These are phyloP conservation scores for Aleiodes sp. DNA, from an alignment of 1,140 invertebrate genomes.

Conservation along the genomic window DNA sequence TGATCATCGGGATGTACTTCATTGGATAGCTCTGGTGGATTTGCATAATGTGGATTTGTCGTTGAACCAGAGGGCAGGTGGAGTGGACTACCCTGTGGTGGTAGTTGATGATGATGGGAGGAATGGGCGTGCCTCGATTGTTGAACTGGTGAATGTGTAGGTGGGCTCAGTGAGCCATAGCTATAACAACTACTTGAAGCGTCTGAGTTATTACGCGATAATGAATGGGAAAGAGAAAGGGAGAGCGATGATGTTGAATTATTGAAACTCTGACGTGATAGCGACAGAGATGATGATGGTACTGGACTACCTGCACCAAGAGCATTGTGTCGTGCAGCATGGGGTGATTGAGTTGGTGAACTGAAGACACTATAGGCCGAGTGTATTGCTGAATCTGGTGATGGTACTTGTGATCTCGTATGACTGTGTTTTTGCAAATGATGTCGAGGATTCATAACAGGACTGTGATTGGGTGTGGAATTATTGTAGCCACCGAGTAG, in stretches of 20 bases:
- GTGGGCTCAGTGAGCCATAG: conserved; percentile 77
- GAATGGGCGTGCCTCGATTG: conserved; percentile 58
- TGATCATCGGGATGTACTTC: conserved; percentile 58
- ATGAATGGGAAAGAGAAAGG: conserved; percentile 76
- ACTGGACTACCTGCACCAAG: conserved; percentile 66
- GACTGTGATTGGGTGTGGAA: conserved; percentile 73
- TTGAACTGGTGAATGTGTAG: conserved; percentile 88
- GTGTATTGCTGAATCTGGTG: conserved; percentile 86
- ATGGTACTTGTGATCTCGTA: conserved; percentile 66
- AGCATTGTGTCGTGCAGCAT: conserved; percentile 81
- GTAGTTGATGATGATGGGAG: conserved; percentile 57
- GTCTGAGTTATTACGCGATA: conserved; percentile 89
- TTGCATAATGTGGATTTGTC: conserved; percentile 46
- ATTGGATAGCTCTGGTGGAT: conserved; percentile 48
- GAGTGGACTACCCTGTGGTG: conserved; percentile 65
- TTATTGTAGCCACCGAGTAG: conserved; percentile 71
- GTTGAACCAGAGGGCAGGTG: conserved; percentile 57
- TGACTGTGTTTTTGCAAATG: conserved; percentile 64
- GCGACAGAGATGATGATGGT: conserved; percentile 63
- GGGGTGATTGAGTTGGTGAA: conserved; percentile 85
- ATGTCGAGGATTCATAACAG: conserved; percentile 72
- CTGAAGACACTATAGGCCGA: conserved; percentile 83
- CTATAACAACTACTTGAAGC: conserved; percentile 87
- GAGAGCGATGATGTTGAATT: conserved; percentile 64
- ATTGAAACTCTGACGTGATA: conserved; percentile 64